These are phyloP conservation scores for Microtus californicus DNA, from an alignment of 2,797 vertebrate species.

Conservation along the genomic window DNA sequence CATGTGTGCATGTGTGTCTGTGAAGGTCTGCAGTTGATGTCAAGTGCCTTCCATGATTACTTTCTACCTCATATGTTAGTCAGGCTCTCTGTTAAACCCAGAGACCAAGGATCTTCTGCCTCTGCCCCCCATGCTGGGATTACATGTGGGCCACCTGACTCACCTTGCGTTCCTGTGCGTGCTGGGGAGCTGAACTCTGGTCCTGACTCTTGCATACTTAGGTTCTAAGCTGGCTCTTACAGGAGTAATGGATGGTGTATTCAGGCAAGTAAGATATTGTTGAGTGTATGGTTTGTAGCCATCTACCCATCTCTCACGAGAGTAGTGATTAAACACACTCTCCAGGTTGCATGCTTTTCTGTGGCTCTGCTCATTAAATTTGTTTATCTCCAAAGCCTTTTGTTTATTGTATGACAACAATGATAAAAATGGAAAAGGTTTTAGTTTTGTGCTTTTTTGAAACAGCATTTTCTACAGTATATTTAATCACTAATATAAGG, in stretches of 20 bases:
- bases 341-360: neutral
- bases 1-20: neutral
- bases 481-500: too few species aligned
- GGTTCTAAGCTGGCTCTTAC: neutral
- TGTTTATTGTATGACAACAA: slow-evolving; percentile 28
- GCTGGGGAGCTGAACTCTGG: neutral
- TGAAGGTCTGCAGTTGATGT: neutral
- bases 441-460: slow-evolving; percentile 17
- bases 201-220: neutral
- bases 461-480: neutral
- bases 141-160: neutral
- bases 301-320: neutral
- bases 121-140: neutral
- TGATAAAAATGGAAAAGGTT: slow-evolving; percentile 27
- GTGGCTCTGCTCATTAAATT: neutral
- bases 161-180: neutral
- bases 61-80: neutral
- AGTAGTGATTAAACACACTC: neutral
- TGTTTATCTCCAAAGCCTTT: slow-evolving; percentile 4
- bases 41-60: neutral
- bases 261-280: neutral
- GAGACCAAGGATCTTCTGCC: neutral
- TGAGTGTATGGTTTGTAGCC: neutral
- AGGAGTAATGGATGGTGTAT: neutral
- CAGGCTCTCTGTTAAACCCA: neutral